Base-by-base conservation (phyloP, 2,797 vertebrate genomes). In the Notoglanidium macrostoma region DNA sequence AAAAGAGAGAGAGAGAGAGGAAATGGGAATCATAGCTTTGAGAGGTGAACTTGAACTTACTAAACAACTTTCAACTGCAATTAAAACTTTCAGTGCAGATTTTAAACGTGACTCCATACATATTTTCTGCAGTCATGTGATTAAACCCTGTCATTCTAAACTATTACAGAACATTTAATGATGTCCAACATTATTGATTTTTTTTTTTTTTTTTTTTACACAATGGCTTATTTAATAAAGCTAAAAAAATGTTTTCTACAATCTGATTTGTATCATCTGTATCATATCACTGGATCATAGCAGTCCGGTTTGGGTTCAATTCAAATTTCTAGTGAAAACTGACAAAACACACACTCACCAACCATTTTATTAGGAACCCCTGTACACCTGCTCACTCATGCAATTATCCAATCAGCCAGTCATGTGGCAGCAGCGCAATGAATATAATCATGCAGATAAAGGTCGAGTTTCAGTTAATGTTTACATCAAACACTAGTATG, bases 21-120 rank as follows among this genome's bases (percentile, higher is more conserved):
- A 61, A 17, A 76, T 1, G 65, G 14, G 11, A 51, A 59, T 72
- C 61, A 21, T 55, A 23, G 63, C 35, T 76, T 85, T 79, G 54
- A 87, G 46, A 51, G 9, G 4, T 67, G 57, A 78, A 67, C 86
- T 72, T 84, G 35, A 78, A 78, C 81, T 74, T 65, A 5, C 12
- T 65, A 32, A n/a, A 49, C 1, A 26, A 21, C 32, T 70, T 9
- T 32, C 21, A 26, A 4, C 51, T 23, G 8, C 10, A 40, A 73
- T 40, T 55, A 35, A 23, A 65, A 29, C 15, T 11, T 82, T 65
- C 44, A 82, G 4, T 65, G 29, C 49, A 65, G 26, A 9, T n/a
- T 65, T 46, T 46, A n/a, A 57, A 61, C 23, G 77, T 79, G 55
- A 40, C 21, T 54, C 29, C 21, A 21, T 21, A 40, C 55, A 23